Evolutionary conservation across 2,888 invertebrate species (phyloP).

Genomic region (Meteorus cinctellus): DNA sequence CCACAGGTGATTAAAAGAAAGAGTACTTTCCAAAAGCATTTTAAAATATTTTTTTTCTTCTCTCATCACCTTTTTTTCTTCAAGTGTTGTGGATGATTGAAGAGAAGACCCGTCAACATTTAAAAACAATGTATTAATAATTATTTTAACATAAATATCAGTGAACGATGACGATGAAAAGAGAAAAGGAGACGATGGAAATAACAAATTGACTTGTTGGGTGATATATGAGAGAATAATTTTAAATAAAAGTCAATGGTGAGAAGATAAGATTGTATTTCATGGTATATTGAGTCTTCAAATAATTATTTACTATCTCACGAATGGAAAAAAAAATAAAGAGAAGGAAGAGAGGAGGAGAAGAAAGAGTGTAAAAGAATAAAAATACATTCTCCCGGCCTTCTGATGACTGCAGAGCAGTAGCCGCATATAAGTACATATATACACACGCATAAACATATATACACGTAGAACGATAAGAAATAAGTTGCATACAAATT

Average conservation of each 20-base stretch:
- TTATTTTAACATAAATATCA: slow-evolving; percentile 6
- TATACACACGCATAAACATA: neutral
- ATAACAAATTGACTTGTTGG: slow-evolving; percentile 12
- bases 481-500: slow-evolving; percentile 56
- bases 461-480: slow-evolving; percentile 50
- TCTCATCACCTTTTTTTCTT: neutral
- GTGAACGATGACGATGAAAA: neutral
- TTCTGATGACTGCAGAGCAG: slow-evolving; percentile 28
- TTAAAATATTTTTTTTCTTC: neutral
- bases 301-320: slow-evolving; percentile 34
- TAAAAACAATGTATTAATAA: slow-evolving; percentile 12
- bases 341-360: neutral
- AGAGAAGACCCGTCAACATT: neutral
- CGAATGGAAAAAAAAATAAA: neutral
- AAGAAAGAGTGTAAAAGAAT: neutral
- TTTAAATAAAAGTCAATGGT: slow-evolving; percentile 25
- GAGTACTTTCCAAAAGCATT: neutral
- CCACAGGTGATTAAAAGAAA: neutral
- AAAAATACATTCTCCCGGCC: neutral
- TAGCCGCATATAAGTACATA: slow-evolving; percentile 30
- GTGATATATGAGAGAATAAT: slow-evolving; percentile 13
- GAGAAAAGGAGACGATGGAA: neutral
- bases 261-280: slow-evolving; percentile 22
- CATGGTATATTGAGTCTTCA: slow-evolving; percentile 25
- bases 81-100: neutral